Percentiles rank a stretch among this genome's conserved stretches.
These are phyloP conservation scores for Epinephelus lanceolatus DNA, from an alignment of 2,113 vertebrate species.

Conservation along the genomic window DNA sequence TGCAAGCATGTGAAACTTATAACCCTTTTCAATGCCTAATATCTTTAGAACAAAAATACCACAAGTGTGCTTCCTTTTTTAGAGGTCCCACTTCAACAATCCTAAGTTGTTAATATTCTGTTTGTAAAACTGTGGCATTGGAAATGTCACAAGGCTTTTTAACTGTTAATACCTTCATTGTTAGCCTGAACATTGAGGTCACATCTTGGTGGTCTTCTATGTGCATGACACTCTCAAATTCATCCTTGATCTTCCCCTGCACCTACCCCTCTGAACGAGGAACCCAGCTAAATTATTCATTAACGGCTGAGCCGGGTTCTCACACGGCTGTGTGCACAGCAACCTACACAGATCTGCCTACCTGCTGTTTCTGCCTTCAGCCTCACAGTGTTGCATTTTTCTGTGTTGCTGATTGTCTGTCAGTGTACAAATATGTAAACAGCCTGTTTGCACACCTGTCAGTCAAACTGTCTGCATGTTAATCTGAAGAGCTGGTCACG, in stretches of 20 bases:
- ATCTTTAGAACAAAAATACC: background rate
- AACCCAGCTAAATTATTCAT: conserved; percentile 68
- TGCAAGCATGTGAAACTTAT: background rate
- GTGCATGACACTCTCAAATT: conserved; percentile 6
- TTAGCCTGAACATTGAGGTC: background rate
- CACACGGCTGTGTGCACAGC: background rate
- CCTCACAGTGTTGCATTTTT: background rate
- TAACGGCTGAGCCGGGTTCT: conserved; percentile 39
- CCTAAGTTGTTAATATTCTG: background rate
- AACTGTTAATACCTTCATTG: background rate
- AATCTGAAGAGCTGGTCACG: background rate
- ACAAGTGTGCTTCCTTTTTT: background rate
- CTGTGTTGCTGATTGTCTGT: background rate
- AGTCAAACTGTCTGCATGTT: conserved; percentile 3
- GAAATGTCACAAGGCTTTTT: background rate
- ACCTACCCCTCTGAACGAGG: conserved; percentile 21
- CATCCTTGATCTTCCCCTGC: background rate
- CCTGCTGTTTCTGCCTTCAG: background rate
- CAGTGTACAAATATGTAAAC: conserved; percentile 12
- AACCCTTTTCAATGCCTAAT: background rate
- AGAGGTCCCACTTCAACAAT: background rate
- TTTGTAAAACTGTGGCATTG: background rate
- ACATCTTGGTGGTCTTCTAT: background rate
- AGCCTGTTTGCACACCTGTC: background rate
- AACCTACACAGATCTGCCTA: conserved; percentile 11